Conservation (phyloP, 2,797 vertebrate species). For the Coregonus suidteri region DNA sequence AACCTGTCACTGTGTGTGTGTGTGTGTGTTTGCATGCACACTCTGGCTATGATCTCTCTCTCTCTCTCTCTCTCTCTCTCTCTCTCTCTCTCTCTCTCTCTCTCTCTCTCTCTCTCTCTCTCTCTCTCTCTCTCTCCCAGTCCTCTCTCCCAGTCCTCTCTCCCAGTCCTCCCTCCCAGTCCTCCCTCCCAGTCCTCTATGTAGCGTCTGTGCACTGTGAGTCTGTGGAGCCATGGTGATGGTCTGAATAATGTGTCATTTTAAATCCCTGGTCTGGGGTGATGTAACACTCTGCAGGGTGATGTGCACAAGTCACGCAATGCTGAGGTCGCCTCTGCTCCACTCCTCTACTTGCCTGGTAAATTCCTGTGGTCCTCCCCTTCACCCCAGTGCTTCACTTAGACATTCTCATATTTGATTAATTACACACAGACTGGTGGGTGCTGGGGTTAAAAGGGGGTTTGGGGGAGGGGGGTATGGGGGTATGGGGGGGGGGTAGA, state of each 20-base stretch:
- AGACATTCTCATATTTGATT: slow-evolving; percentile 16
- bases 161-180: no score
- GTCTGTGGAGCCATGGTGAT: slow-evolving; percentile 12
- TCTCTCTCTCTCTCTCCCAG: not conserved
- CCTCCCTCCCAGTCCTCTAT: not conserved
- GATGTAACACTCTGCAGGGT: not conserved
- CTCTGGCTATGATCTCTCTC: no score
- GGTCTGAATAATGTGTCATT: slow-evolving; percentile 21
- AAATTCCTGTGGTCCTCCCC: not conserved
- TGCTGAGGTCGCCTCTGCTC: not conserved
- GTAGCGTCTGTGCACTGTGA: not conserved
- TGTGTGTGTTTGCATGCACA: no score
- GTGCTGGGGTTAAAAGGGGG: not conserved
- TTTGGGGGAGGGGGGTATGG: not conserved
- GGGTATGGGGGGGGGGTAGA: not conserved
- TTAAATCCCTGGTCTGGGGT: not conserved
- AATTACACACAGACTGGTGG: slow-evolving; percentile 7
- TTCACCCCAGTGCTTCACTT: not conserved
- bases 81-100: no score
- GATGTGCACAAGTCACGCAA: slow-evolving; percentile 10
- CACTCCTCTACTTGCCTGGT: no score
- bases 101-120: no score
- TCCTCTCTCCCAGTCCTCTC: no score
- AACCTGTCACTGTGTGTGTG: no score
- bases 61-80: no score